These are phyloP conservation scores for Emydura subglobosa DNA, from an alignment of 2,113 vertebrate species.

Conservation along the genomic window DNA sequence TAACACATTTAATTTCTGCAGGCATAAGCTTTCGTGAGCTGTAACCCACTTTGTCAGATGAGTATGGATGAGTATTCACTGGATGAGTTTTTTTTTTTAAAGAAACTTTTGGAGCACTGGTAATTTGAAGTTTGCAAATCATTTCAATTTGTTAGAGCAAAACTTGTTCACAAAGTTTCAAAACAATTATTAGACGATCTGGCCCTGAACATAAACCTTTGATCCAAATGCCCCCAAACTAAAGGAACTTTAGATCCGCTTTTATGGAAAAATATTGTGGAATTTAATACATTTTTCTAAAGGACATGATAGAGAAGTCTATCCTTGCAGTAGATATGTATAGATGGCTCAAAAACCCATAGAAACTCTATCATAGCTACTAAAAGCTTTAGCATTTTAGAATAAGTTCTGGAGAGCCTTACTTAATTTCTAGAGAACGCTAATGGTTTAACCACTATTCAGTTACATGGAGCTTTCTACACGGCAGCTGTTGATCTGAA, in stretches of 20 bases:
- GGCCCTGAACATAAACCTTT: neutral
- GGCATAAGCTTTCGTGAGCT: too few species aligned
- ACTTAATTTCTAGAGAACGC: neutral
- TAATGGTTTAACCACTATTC: neutral
- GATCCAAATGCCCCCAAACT: neutral
- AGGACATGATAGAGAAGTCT: neutral
- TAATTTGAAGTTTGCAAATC: neutral
- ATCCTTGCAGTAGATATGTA: neutral
- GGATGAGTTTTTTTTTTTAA: fast-evolving
- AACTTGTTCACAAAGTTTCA: neutral
- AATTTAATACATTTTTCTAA: neutral
- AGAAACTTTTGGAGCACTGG: neutral
- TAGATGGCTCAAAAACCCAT: neutral
- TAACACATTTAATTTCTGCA: too few species aligned
- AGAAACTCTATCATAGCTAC: neutral
- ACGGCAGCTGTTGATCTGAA: neutral
- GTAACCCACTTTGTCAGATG: too few species aligned
- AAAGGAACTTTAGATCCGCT: neutral
- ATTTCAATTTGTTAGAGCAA: neutral
- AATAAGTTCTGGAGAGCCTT: neutral
- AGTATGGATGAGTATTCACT: too few species aligned
- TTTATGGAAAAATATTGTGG: neutral
- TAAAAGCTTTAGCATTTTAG: neutral
- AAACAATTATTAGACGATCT: neutral
- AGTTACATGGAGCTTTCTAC: neutral